Evolutionary conservation across 2,888 invertebrate genomes (phyloP), one percentile per base, ranked within the genome.

Genomic region (Eugnorisma glareosa): DNA sequence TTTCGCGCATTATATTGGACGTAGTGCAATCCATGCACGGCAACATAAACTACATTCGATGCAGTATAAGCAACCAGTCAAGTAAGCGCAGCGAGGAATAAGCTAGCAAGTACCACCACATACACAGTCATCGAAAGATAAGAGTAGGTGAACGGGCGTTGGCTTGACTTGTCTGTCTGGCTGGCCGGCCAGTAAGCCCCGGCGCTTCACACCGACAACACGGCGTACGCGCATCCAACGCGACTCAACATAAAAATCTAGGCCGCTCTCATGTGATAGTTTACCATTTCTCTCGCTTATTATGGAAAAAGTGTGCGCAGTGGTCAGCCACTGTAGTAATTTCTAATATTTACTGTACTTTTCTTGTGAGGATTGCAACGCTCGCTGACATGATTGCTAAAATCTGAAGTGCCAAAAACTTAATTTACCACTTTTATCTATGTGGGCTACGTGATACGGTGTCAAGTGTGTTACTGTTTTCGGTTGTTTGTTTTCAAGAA

Each of bases 131-230:
- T 94, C 93, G 92, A 89, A 88, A 94, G 96, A 96, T 96, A 96
- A 96, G 93, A 95, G 94, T 94, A 94, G 94, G 94, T 94, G 95
- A 94, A 93, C 95, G 96, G 95, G 95, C 95, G 94, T 95, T 94
- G 94, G 93, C 94, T 92, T 90, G 89, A 90, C 90, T 91, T 91
- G 93, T 92, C 92, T 90, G 93, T 90, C 91, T 90, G 81, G 86
- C 76, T 80, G 79, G 86, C 75, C 82, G 79, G 89, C 88, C 95
- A 96, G 96, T 96, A 92, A 90, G 93, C 93, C 91, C 93, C 93
- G 91, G 94, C 94, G 94, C 93, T 93, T 92, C 92, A 93, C 80
- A 84, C 84, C 91, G 94, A 91, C 89, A 89, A 89, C 93, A 94
- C 95, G 93, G 92, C 95, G 95, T 92, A 89, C 91, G 95, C 96